Percentiles rank a stretch among this genome's conserved stretches.
phyloP scores from a whole-genome alignment of 2,113 vertebrate genomes.

The Orthonyx spaldingii region DNA sequence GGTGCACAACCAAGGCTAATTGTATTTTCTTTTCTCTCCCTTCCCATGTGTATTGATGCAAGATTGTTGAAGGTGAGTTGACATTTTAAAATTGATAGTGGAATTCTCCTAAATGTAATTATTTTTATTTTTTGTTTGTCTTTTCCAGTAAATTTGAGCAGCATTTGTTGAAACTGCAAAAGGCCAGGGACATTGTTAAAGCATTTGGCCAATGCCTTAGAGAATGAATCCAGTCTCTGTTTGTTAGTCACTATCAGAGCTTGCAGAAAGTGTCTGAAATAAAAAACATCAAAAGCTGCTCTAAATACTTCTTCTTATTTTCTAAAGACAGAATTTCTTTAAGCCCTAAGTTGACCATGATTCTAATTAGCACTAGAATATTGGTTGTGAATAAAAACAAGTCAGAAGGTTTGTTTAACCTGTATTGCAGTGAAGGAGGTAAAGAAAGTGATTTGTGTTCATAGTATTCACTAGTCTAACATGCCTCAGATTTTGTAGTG shows the following conservation, averaged over 20 bases:
- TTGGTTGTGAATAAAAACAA: not conserved
- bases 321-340: not conserved
- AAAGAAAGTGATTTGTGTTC: not conserved
- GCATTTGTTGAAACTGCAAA: not conserved
- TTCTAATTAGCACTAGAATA: not conserved
- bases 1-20: not conserved
- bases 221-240: not conserved
- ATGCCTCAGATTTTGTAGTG: not conserved
- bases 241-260: not conserved
- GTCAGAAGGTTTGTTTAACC: not conserved
- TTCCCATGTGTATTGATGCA: not conserved
- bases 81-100: not conserved
- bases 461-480: not conserved
- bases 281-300: not conserved
- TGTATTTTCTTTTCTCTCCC: conserved; percentile 11
- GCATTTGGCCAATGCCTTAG: not conserved
- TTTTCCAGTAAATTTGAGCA: not conserved
- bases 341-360: not conserved
- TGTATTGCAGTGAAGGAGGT: not conserved
- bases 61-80: conserved; percentile 77
- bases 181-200: not conserved
- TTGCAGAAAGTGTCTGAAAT: not conserved
- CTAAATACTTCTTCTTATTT: not conserved
- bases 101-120: not conserved
- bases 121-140: not conserved